These are phyloP conservation scores for Ormyrus thymus DNA, from an alignment of 2,888 invertebrate species.

Conservation along the genomic window DNA sequence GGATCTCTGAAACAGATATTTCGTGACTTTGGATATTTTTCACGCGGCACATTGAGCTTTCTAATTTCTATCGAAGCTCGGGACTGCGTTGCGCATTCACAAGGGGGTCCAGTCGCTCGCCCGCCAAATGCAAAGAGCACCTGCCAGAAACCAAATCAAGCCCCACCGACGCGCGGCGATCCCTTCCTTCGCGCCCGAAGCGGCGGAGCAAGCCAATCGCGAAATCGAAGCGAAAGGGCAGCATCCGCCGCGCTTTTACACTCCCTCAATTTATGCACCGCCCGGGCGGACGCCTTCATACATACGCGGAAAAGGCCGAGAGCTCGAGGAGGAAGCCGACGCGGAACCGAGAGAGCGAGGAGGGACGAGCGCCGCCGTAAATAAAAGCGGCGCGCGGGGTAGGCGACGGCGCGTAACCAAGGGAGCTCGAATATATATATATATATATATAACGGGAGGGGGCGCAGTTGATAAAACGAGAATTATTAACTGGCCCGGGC, in stretches of 20 bases:
- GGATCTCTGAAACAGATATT: slow-evolving; percentile 73
- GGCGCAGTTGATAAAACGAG: slow-evolving; percentile 60
- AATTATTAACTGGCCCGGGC: slow-evolving; percentile 43
- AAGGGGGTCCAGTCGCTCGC: no score
- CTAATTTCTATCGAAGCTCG: no score
- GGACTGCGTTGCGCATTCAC: no score
- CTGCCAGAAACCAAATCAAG: no score
- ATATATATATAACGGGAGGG: slow-evolving; percentile 29
- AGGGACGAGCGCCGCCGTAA: neutral
- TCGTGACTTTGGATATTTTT: no score
- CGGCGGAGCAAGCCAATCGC: slow-evolving; percentile 5
- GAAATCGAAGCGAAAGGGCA: slow-evolving; percentile 26
- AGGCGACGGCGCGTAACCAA: slow-evolving; percentile 63
- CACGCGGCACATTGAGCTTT: no score
- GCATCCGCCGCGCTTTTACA: no score
- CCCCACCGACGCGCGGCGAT: no score
- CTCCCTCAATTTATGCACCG: slow-evolving; percentile 37
- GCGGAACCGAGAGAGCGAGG: neutral
- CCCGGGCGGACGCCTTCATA: neutral
- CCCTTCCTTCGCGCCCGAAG: no score
- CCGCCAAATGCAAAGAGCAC: no score
- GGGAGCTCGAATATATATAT: slow-evolving; percentile 49
- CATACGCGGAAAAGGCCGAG: neutral
- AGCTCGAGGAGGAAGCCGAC: neutral
- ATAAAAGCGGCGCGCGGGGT: slow-evolving; percentile 49